Evolutionary conservation across 2,888 invertebrate species (phyloP).

Genomic region (Harpalus rubripes): DNA sequence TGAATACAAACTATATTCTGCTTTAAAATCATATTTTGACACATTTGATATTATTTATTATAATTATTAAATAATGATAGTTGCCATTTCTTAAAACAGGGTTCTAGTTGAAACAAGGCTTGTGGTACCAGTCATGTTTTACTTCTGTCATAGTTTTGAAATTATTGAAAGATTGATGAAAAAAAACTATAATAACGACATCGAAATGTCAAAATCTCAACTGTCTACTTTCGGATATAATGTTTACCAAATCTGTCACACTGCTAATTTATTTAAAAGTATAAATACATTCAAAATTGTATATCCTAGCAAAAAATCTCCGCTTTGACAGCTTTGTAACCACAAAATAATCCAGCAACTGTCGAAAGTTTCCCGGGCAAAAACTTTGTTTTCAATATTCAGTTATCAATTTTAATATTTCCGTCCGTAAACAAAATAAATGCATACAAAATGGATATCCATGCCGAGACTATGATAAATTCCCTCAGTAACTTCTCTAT

Average conservation of each 20-base stretch:
- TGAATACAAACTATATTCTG: too few relatives aligned
- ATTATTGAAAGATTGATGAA: too few relatives aligned
- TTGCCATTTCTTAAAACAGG: too few relatives aligned
- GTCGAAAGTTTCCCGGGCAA: slow-evolving; percentile 5
- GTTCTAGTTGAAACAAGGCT: too few relatives aligned
- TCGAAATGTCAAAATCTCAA: background rate
- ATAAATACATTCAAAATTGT: background rate
- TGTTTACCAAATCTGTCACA: background rate
- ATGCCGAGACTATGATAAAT: slow-evolving; percentile 29
- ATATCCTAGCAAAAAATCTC: background rate
- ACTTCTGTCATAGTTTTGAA: too few relatives aligned
- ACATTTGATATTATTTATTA: too few relatives aligned
- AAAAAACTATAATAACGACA: too few relatives aligned
- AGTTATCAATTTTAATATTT: slow-evolving; percentile 27
- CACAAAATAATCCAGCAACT: background rate
- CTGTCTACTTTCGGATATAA: background rate
- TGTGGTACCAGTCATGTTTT: too few relatives aligned
- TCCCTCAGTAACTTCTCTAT: slow-evolving; percentile 40
- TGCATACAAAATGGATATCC: background rate
- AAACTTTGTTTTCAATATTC: slow-evolving; percentile 9
- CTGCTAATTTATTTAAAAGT: too few relatives aligned
- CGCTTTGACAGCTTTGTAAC: background rate
- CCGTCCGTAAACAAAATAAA: background rate
- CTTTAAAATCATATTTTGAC: too few relatives aligned
- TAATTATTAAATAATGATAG: too few relatives aligned